Percentiles rank a stretch among this genome's conserved stretches.
Conservation (phyloP, 1,140 invertebrate genomes). For the Conus betulinus region DNA sequence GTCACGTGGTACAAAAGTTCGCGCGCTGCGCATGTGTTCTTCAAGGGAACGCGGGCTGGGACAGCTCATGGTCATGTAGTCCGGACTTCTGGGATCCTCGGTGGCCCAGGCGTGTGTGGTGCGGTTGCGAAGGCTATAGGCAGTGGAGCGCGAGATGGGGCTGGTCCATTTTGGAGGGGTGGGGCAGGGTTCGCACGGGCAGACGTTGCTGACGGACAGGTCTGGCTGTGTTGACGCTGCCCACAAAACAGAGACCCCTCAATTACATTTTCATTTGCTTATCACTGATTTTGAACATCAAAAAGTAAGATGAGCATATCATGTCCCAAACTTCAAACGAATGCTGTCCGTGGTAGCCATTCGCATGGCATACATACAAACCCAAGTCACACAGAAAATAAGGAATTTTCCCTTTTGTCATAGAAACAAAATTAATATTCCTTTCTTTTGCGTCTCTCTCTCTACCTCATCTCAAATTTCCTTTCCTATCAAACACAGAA, state of each 20-base stretch:
- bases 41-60: conserved; percentile 32
- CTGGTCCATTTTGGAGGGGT: conserved; percentile 29
- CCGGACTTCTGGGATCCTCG: neutral
- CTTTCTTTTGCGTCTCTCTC: too few relatives aligned
- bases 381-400: too few relatives aligned
- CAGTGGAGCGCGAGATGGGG: conserved; percentile 17
- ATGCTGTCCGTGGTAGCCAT: too few relatives aligned
- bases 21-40: conserved; percentile 29
- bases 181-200: neutral
- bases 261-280: too few relatives aligned
- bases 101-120: conserved; percentile 33
- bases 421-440: too few relatives aligned
- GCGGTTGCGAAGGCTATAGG: conserved; percentile 21
- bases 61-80: conserved; percentile 41
- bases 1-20: conserved; percentile 41
- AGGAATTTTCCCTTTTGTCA: too few relatives aligned
- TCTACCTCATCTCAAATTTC: too few relatives aligned
- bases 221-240: neutral
- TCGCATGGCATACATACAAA: too few relatives aligned
- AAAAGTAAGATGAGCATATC: too few relatives aligned
- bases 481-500: too few relatives aligned
- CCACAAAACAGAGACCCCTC: neutral
- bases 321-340: too few relatives aligned
- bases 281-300: too few relatives aligned
- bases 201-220: conserved; percentile 18